Base-by-base conservation (phyloP, 2,113 vertebrate species). In the Tachysurus fulvidraco region DNA sequence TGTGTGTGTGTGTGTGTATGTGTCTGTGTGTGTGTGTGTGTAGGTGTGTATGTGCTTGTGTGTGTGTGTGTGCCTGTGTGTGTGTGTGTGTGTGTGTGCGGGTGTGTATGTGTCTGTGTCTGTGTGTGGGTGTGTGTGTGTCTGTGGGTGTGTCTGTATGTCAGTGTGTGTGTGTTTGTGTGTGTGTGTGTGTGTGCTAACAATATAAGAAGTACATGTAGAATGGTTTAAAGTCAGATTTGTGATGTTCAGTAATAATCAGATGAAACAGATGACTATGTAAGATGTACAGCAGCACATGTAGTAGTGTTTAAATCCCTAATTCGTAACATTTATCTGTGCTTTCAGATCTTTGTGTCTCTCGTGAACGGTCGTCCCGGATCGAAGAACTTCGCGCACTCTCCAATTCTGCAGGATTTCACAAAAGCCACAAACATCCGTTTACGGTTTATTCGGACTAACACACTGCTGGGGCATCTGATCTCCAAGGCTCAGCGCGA, bases 391-490 rank as follows among this genome's bases (percentile, higher is more conserved):
- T 99, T 99, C 93, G 98, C 98, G 57, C 97, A 97, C 90, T 99
- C 98, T 0, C 98, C 98, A 0, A 93, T 97, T 0, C 95, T 99
- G 71, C 94, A 97, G n/a, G 96, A 98, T 12, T 99, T 99, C 94
- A 99, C 98, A 0, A 99, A 98, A 90, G 98, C 98, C 91, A 99
- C 98, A 85, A 97, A 96, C 91, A 97, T 99, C 93, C 92, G 96
- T 0, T 95, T 99, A 79, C 96, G 97, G 30, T 99, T 99, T 91
- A 94, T 99, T 84, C 95, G 96, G 64, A 99, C 98, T 10, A 99
- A 99, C 95, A 99, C 98, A 0, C 95, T 99, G 55, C 95, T 99
- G 5, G 98, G 98, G 1, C 98, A 99, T 91, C 95, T 99, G 90
- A 99, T 99, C 97, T 97, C 97, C 89, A 99, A 98, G 89, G 96